A percentile compares a stretch with the other conserved stretches of the same genome.
These are phyloP conservation scores for Drosophila orena DNA, from an alignment of 1,140 invertebrate species.

Conservation along the genomic window DNA sequence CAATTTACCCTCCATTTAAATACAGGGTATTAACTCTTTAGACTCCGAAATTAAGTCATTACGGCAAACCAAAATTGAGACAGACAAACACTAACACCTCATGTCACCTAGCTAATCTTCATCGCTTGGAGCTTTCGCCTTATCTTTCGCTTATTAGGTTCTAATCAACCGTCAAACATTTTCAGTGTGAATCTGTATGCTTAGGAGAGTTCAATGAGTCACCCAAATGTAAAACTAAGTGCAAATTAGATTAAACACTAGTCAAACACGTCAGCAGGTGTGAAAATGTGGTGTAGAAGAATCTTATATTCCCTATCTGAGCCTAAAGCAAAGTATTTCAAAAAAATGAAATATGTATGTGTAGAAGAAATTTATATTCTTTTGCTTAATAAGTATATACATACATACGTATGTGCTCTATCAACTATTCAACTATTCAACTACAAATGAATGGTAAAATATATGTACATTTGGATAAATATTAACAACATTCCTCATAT, in stretches of 20 bases:
- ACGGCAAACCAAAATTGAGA: slow-evolving; percentile 7
- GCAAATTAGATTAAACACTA: slow-evolving; percentile 31
- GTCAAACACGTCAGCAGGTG: slow-evolving; percentile 3
- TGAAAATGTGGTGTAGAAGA: background rate
- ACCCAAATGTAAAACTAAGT: slow-evolving; percentile 6
- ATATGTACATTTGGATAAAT: too few relatives aligned
- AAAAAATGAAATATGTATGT: background rate
- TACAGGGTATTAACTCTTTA: slow-evolving; percentile 33
- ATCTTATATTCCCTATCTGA: background rate
- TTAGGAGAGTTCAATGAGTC: background rate
- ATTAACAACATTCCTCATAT: too few relatives aligned
- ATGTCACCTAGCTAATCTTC: slow-evolving; percentile 11
- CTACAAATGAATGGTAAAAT: too few relatives aligned
- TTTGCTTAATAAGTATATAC: too few relatives aligned
- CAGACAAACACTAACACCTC: slow-evolving; percentile 34
- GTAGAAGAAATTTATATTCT: too few relatives aligned
- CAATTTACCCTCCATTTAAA: slow-evolving; percentile 54
- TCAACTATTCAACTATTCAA: too few relatives aligned
- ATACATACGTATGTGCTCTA: too few relatives aligned
- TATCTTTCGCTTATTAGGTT: background rate
- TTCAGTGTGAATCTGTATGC: background rate
- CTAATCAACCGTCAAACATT: slow-evolving; percentile 25
- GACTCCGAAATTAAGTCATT: slow-evolving; percentile 39
- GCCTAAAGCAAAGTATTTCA: background rate
- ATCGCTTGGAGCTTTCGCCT: background rate